Percentiles rank a stretch among this genome's conserved stretches.
Conservation (phyloP, 2,113 vertebrate genomes). For the Haliaeetus leucogaster region DNA sequence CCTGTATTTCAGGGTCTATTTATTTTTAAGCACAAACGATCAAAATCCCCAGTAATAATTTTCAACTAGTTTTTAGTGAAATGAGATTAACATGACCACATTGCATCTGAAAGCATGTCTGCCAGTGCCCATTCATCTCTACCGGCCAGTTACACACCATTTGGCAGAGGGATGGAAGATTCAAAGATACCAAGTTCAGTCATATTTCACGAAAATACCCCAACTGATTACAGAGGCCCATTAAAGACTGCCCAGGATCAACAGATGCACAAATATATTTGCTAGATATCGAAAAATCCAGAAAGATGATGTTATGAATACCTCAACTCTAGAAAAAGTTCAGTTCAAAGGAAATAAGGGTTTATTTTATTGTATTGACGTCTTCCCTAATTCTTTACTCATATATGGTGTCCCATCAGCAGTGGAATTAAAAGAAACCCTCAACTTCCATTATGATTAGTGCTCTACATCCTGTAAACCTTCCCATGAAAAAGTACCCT, state of each 20-base stretch:
- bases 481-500: not conserved
- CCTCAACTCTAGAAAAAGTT: not conserved
- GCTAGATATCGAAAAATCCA: not conserved
- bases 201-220: not conserved
- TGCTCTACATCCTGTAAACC: not conserved
- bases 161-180: not conserved
- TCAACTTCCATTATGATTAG: not conserved
- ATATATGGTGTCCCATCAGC: not conserved
- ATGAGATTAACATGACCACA: not conserved
- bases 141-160: not conserved
- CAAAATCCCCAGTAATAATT: not conserved
- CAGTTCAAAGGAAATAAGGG: not conserved
- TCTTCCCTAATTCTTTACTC: not conserved
- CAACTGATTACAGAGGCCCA: not conserved
- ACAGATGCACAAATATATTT: not conserved
- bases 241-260: not conserved
- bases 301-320: not conserved
- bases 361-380: not conserved
- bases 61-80: not conserved
- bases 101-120: not conserved
- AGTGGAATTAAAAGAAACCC: not conserved
- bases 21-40: not conserved
- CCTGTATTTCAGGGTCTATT: not conserved
- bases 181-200: not conserved
- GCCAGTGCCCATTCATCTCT: not conserved